Evolutionary conservation across 1,140 invertebrate genomes (phyloP), one percentile per base, ranked within the genome.

Genomic region (Patella vulgata): DNA sequence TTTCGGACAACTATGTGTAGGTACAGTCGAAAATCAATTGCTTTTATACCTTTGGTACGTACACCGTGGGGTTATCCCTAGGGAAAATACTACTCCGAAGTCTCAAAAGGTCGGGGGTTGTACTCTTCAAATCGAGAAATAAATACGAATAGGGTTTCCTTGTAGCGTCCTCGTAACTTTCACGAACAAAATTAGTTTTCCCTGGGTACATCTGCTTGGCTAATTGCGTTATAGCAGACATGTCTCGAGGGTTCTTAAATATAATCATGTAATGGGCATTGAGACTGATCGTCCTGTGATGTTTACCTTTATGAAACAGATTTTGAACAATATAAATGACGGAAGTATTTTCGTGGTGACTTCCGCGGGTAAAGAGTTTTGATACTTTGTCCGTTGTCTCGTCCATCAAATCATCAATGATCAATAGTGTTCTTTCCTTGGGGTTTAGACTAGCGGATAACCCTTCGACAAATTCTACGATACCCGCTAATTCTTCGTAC

Each of bases 221-320:
- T 17, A 50, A n/a, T 17, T 28, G 47, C 28, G 46, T 50, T 31
- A 58, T 40, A 40, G 31, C 39, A 0, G 40, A 44, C 9, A 39
- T 19, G 19, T 60, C 61, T 43, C 52, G 27, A 17, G 57, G 64
- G 40, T 71, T 71, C 36, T 63, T 70, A 27, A 66, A 66, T 9
- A 68, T 11, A 6, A 68, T 56, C 23, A 68, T 40, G 42, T 70
- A 70, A n/a, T 65, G 69, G 23, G 31, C 55, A 31, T 67, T 70
- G 4, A 70, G 28, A 50, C 58, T 66, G 11, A 66, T 66, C 21
- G 67, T 70, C 33, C 63, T 21, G 30, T 57, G 63, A 12, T 71
- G 54, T 40, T 64, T 68, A 39, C 51, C 33, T 40, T 71, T 71
- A 14, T 42, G 43, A 54, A 67, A 68, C 9, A 54, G 30, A 53